Percentiles rank a stretch among this genome's conserved stretches.
Conservation (phyloP, 1,140 invertebrate genomes). For the Mercenaria mercenaria region DNA sequence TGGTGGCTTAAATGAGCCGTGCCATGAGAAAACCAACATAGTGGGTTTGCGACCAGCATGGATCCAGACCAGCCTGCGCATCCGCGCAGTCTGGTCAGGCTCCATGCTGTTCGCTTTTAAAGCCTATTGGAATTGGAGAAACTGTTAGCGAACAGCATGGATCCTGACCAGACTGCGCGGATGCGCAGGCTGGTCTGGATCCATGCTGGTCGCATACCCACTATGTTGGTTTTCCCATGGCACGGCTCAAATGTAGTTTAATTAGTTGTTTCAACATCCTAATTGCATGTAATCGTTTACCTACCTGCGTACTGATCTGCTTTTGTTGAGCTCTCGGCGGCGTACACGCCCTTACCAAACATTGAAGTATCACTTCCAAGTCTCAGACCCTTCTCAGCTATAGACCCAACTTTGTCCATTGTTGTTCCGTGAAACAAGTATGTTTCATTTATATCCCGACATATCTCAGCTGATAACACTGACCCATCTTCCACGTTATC, state of each 20-base stretch:
- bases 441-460: constrained; percentile 78
- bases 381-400: constrained; percentile 31
- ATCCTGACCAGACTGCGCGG: not conserved
- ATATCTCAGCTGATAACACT: constrained; percentile 57
- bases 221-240: too few relatives aligned
- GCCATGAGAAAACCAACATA: too few relatives aligned
- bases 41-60: too few relatives aligned
- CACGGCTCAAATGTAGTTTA: too few relatives aligned
- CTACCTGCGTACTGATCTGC: constrained; percentile 63
- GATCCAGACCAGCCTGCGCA: too few relatives aligned
- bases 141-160: too few relatives aligned
- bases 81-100: too few relatives aligned
- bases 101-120: too few relatives aligned
- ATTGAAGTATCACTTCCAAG: constrained; percentile 39
- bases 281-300: not conserved
- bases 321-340: constrained; percentile 51
- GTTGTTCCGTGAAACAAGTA: constrained; percentile 80
- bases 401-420: constrained; percentile 52
- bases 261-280: too few relatives aligned
- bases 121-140: too few relatives aligned
- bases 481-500: not conserved
- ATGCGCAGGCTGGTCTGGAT: constrained; percentile 79
- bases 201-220: too few relatives aligned
- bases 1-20: too few relatives aligned
- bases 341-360: constrained; percentile 53